Evolutionary conservation across 2,797 vertebrate genomes (phyloP).

Genomic region (Ctenopoma kingsleyae): DNA sequence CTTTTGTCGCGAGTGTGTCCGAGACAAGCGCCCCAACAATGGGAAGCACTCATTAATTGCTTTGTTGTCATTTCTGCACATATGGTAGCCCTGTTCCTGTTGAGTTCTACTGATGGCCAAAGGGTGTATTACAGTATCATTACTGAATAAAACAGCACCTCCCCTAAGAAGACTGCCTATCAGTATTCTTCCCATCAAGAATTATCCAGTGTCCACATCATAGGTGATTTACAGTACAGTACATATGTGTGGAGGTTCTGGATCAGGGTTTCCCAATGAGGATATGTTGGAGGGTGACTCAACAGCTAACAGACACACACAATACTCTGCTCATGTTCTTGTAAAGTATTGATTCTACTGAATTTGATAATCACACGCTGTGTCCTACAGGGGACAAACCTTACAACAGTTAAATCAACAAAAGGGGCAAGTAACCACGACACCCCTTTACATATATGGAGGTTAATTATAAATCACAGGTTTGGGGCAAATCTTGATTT

Average conservation of each 20-base stretch:
- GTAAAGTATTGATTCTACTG: slow-evolving; percentile 9
- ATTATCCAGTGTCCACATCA: slow-evolving; percentile 1
- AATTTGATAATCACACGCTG: slow-evolving; percentile 3
- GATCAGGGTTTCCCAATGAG: slow-evolving; percentile 8
- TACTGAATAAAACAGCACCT: neutral
- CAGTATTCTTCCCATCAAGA: neutral
- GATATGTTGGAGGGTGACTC: neutral
- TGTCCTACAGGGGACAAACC: slow-evolving; percentile 26
- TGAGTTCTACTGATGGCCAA: neutral
- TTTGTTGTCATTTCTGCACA: neutral
- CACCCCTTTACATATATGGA: slow-evolving; percentile 50
- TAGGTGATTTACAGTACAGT: neutral
- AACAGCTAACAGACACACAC: neutral
- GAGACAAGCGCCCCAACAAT: slow-evolving; percentile 50
- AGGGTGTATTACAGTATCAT: neutral
- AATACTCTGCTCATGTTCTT: slow-evolving; percentile 10
- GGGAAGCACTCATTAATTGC: slow-evolving; percentile 39
- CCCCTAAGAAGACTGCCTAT: no score
- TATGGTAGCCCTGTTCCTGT: neutral
- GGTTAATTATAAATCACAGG: slow-evolving; percentile 36
- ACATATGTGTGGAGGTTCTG: neutral
- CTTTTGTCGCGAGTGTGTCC: slow-evolving; percentile 36
- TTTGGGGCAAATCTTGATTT: slow-evolving; percentile 58
- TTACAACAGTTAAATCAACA: slow-evolving; percentile 15
- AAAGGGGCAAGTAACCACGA: slow-evolving; percentile 40